Evolutionary conservation across 2,797 vertebrate genomes (phyloP), one percentile per base, ranked within the genome.

Genomic region (Apodemus agrarius): DNA sequence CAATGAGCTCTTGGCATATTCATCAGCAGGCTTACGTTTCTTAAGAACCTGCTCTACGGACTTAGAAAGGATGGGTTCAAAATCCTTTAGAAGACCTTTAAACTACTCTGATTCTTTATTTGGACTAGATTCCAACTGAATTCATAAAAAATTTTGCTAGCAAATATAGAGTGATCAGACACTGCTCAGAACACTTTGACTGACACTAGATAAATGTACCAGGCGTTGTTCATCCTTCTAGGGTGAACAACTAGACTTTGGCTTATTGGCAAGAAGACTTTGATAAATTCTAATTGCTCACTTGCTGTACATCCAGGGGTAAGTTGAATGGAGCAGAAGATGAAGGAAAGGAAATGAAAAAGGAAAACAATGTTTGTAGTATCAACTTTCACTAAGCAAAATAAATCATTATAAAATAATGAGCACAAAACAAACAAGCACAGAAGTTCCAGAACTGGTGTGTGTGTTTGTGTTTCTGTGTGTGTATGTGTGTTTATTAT

Each of bases 91-190:
- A 90, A 54, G 7, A 4, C 1, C 52, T 8, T 75, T 69, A 72
- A 75, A 37, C 1, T 31, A 76, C 22, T 22, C 26, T 82, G 11
- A 24, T 95, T 93, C 83, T 91, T 93, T 72, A 37, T 76, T 83
- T 87, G 79, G 59, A 61, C 26, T 87, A 89, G 43, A 88, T 11
- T 96, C 61, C 88, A 94, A 90, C 3, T 59, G 5, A 91, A 72
- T 17, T 89, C 26, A 34, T 24, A n/a, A 78, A 17, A 90, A 54
- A 6, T 63, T 74, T 54, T 90, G 3, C 4, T 52, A 16, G 61
- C 13, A 75, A 87, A 24, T 29, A 24, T 75, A 43, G 49, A 34
- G 21, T 40, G 19, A 59, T 52, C 3, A 69, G n/a, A 69, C 40
- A 63, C 40, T 78, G 37, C 12, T 14, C 16, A 54, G 72, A 54